Evolutionary conservation across 2,797 vertebrate species (phyloP), one percentile per base, ranked within the genome.

Genomic region (Podargus strigoides): DNA sequence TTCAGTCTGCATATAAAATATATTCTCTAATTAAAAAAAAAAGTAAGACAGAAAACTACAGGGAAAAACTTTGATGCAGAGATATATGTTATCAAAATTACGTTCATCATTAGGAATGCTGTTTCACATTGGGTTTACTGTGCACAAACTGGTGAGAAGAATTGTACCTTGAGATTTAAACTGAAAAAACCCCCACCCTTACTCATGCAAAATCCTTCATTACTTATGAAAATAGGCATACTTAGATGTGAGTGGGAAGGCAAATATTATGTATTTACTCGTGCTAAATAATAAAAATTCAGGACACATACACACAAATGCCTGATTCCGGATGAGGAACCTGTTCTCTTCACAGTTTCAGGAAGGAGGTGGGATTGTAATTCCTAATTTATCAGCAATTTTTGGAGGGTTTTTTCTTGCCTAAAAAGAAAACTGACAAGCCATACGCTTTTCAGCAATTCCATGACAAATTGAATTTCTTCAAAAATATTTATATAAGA

Each of bases 1-100:
- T 90, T 95, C 86, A 89, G 84, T 73, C 49, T 95, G 93, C 80
- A 90, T 87, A 78, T 82, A 92, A 95, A 94, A 81, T 95, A 79
- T 69, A 95, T 85, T 63, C 67, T 79, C 52, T 86, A 90, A 92
- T 87, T 52, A 62, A 87, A 79, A 32, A 64, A 89, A 69, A 66
- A 69, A 34, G 4, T 9, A 82, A 93, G 73, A 72, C 24, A 90
- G 69, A 76, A 96, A 94, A 86, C 32, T 32, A 46, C 59, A 85
- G 34, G 44, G 36, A 32, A 91, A 70, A 93, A 74, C 44, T 92
- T 90, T 30, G 26, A 63, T 90, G 23, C 37, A 46, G 56, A 62
- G 86, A 64, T 81, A 72, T 64, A 73, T 30, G 8, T 52, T 93
- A 67, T 52, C 44, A 46, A 30, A 90, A 85, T 80, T 82, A 66